phyloP scores from a whole-genome alignment of 1,140 invertebrate genomes.

The Polypedilum pembai region DNA sequence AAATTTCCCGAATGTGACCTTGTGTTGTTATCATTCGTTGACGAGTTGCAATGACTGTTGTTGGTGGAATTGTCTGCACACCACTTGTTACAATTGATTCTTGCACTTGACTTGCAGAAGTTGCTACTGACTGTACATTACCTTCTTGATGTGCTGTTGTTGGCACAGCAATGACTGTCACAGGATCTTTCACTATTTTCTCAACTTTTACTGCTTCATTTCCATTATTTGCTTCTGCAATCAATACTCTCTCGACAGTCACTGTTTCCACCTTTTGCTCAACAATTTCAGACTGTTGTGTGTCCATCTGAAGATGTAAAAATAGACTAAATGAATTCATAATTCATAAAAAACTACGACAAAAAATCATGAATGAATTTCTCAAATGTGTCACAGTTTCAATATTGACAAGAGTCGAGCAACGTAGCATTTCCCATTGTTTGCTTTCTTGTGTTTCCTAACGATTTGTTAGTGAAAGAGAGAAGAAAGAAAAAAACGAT shows the following conservation, averaged over 20 bases:
- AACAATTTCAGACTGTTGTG: conserved; percentile 15
- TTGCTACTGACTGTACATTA: conserved; percentile 21
- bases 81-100: conserved; percentile 27
- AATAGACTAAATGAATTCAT: conserved; percentile 1
- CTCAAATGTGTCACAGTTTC: conserved; percentile 27
- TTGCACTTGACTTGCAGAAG: neutral
- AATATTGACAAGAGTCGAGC: conserved; percentile 12
- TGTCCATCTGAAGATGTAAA: conserved; percentile 26
- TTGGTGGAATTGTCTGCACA: conserved; percentile 23
- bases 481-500: no score
- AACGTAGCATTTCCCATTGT: conserved; percentile 25
- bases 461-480: neutral
- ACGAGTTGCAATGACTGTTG: conserved; percentile 22
- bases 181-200: conserved; percentile 33
- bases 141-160: conserved; percentile 30
- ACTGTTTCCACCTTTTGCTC: neutral
- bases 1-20: conserved; percentile 28
- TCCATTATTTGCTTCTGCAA: neutral
- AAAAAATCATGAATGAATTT: conserved; percentile 16
- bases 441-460: conserved; percentile 28
- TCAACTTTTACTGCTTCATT: conserved; percentile 29
- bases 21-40: conserved; percentile 30
- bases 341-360: neutral
- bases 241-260: neutral
- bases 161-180: conserved; percentile 29